Evolutionary conservation across 2,797 vertebrate genomes (phyloP).

Genomic region (Poeciliopsis paucimaculata): DNA sequence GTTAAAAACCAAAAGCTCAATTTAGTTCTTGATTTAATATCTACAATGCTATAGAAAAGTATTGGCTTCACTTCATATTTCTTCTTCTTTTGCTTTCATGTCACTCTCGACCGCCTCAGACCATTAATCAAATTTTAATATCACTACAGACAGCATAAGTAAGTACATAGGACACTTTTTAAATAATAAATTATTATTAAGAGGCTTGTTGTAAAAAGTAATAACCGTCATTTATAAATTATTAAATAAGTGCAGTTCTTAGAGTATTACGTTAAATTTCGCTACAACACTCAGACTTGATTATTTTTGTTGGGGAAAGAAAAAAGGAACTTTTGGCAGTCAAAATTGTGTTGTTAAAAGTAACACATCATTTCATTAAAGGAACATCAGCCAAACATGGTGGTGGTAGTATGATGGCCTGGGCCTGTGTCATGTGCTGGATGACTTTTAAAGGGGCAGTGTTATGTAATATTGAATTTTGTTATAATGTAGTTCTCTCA

Average conservation of each 20-base stretch:
- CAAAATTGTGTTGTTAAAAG: background rate
- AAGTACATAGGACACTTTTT: background rate
- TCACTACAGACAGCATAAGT: background rate
- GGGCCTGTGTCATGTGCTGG: background rate
- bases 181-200: background rate
- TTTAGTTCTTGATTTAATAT: background rate
- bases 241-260: background rate
- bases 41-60: background rate
- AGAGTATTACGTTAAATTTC: background rate
- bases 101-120: background rate
- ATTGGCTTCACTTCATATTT: background rate
- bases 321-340: background rate
- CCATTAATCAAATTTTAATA: background rate
- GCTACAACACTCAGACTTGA: background rate
- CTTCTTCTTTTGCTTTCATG: background rate
- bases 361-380: background rate
- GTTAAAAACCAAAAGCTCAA: background rate
- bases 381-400: background rate
- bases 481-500: no score
- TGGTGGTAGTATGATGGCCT: background rate
- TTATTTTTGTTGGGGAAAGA: background rate
- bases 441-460: background rate
- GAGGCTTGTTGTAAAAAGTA: background rate
- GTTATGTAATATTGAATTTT: no score
- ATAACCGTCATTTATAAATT: background rate